Conservation (phyloP, 2,113 vertebrate species). For the Plecturocebus donacophilus region DNA sequence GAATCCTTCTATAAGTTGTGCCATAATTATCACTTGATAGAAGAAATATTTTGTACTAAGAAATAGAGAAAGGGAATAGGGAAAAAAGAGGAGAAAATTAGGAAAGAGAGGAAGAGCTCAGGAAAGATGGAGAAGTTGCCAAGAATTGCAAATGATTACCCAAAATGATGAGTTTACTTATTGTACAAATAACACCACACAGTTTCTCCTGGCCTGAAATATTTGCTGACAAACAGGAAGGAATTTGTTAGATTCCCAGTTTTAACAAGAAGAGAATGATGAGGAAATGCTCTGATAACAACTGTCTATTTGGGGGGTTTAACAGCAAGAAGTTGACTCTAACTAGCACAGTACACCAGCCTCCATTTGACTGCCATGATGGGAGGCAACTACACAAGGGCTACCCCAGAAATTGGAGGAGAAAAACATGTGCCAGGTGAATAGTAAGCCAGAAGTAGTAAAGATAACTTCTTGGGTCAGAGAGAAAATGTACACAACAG, state of each 20-base stretch:
- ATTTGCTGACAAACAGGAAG: background rate
- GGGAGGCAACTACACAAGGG: background rate
- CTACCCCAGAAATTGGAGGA: background rate
- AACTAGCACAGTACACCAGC: background rate
- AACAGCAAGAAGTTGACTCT: background rate
- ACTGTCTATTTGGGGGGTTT: background rate
- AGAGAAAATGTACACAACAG: background rate
- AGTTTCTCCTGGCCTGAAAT: background rate
- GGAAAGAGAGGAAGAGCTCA: background rate
- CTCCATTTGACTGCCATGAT: background rate
- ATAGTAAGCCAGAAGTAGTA: background rate
- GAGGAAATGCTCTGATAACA: background rate
- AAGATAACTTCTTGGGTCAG: background rate
- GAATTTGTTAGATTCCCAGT: background rate
- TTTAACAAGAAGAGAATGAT: background rate
- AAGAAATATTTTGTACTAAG: background rate
- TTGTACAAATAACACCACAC: background rate
- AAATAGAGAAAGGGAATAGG: background rate
- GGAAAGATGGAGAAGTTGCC: background rate
- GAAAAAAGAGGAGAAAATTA: background rate
- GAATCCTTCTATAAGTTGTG: background rate
- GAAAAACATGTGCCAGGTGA: background rate
- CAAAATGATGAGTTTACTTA: background rate
- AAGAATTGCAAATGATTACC: background rate
- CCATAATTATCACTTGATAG: background rate